Base-by-base conservation (phyloP, 2,888 invertebrate species). In the Ypsolopha sequella region DNA sequence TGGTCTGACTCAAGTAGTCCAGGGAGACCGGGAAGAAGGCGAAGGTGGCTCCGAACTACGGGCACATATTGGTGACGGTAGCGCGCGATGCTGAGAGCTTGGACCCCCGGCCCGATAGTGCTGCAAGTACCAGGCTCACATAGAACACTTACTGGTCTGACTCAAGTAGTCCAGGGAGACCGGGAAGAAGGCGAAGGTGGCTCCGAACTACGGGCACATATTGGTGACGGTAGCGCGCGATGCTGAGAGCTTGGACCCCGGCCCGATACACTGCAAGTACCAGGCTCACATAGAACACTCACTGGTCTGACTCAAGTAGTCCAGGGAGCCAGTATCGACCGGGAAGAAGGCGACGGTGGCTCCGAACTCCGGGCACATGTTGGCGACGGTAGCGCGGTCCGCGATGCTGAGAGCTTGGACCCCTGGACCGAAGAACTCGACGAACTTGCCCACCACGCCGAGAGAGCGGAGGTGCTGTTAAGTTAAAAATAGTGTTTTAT, bases 171-270 rank as follows among this genome's bases (percentile, higher is more conserved):
- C 80, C 47, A 98, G 82, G 35, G 96, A 95, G 36, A 97, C 94
- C 0, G 98, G 96, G 85, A 99, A 99, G 79, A 92, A 97, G 0
- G 96, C 98, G 56, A 97, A 93, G 0, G 98, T 99, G 11, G 98
- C 99, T 0, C 99, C 99, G 73, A 98, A 99, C 67, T 87, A 87
- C 0, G 99, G 99, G 68, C 97, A 98, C 99, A 99, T 99, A 86
- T 99, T 99, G 59, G 97, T 95, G 51, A 99, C 96, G 0, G 99
- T 99, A 0, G 99, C 98, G 45, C 99, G 99, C 85, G 99, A 99
- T 96, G 52, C 96, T 96, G 6, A 99, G 81, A 52, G 94, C 93
- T 0, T 91, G 13, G 6, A 13, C 14, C 13, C 6, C 13, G 7
- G 9, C 7, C 7, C 14, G 4, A 43, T 6, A 13, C 6, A 1